Conservation (phyloP, 2,113 vertebrate species). For the Cynoglossus semilaevis region DNA sequence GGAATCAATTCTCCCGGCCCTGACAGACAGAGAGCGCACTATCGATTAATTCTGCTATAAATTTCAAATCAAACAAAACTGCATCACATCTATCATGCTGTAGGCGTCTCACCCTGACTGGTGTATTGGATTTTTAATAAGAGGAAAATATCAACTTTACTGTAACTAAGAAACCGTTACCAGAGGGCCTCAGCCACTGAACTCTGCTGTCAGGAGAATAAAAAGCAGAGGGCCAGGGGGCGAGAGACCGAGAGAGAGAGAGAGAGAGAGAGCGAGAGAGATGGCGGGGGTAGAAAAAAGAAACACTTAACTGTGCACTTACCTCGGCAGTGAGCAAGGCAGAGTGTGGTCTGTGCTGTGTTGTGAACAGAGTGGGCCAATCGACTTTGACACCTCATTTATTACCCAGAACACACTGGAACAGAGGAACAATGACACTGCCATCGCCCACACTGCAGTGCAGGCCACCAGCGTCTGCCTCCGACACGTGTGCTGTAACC, state of each 20-base stretch:
- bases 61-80: constrained; percentile 33
- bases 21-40: constrained; percentile 1
- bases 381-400: constrained; percentile 57
- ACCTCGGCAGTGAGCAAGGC: constrained; percentile 8
- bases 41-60: constrained; percentile 25
- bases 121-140: constrained; percentile 43
- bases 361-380: constrained; percentile 45
- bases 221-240: constrained; percentile 1
- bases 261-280: constrained; percentile 9
- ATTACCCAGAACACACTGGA: constrained; percentile 44
- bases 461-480: background rate
- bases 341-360: constrained; percentile 14
- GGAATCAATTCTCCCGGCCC: constrained; percentile 24
- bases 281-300: constrained; percentile 13
- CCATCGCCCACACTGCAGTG: constrained; percentile 12
- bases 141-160: constrained; percentile 25
- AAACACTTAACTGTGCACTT: constrained; percentile 28
- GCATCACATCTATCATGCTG: constrained; percentile 29
- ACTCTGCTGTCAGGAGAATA: constrained; percentile 17
- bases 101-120: constrained; percentile 14
- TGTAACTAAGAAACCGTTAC: constrained; percentile 32
- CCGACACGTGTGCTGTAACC: background rate
- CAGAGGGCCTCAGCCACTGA: constrained; percentile 11
- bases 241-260: constrained; percentile 9
- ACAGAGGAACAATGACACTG: constrained; percentile 33